Conservation (phyloP, 2,797 vertebrate genomes). For the Astyanax mexicanus region DNA sequence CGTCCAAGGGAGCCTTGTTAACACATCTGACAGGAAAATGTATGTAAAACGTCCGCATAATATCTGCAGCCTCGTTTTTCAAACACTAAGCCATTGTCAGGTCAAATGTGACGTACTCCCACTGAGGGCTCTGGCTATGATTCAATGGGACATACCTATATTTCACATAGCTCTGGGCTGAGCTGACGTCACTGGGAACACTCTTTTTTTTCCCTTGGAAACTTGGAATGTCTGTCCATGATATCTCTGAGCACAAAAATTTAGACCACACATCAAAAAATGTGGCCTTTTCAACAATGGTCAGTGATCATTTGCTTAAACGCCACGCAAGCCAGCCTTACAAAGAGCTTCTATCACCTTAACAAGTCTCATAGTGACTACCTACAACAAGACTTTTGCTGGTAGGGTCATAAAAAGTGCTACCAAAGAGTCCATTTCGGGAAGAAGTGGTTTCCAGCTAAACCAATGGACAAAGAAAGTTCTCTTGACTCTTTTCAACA, state of each 20-base stretch:
- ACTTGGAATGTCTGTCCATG: background rate
- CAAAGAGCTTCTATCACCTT: background rate
- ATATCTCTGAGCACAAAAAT: background rate
- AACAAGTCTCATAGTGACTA: background rate
- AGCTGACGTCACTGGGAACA: background rate
- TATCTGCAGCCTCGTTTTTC: background rate
- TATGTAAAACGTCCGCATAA: constrained; percentile 61
- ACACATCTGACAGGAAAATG: constrained; percentile 47
- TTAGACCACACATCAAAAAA: background rate
- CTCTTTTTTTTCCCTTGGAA: too few relatives aligned
- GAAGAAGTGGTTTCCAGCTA: background rate
- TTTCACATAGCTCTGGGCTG: background rate
- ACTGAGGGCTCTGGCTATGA: background rate
- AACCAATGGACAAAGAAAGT: constrained; percentile 9
- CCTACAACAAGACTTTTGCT: background rate
- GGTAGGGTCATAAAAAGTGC: background rate
- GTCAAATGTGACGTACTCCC: constrained; percentile 24
- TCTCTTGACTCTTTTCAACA: constrained; percentile 2
- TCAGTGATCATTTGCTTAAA: background rate
- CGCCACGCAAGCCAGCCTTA: too few relatives aligned
- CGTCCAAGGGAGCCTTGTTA: constrained; percentile 40
- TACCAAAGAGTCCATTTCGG: background rate
- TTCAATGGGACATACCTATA: constrained; percentile 2
- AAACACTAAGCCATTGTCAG: constrained; percentile 26
- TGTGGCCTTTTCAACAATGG: background rate